Percentiles rank a stretch among this genome's conserved stretches.
Conservation (phyloP, 2,888 invertebrate genomes). For the Eurois occulta region DNA sequence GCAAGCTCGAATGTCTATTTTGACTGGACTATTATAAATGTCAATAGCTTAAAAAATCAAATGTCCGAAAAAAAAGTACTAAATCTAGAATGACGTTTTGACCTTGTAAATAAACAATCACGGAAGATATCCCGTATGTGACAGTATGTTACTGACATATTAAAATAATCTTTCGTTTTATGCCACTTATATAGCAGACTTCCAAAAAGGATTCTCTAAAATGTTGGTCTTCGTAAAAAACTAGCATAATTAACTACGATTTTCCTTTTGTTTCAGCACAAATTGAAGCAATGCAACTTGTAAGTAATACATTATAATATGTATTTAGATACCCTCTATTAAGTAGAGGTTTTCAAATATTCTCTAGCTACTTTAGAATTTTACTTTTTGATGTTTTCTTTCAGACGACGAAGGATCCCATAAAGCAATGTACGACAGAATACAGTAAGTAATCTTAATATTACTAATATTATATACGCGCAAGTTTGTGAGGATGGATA, state of each 20-base stretch:
- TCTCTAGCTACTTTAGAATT: background rate
- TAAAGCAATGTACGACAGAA: background rate
- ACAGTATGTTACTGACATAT: no score
- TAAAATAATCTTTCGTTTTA: background rate
- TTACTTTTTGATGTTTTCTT: background rate
- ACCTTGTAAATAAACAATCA: no score
- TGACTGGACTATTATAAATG: no score
- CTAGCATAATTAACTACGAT: background rate
- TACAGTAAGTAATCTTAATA: slow-evolving; percentile 20
- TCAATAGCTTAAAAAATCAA: no score
- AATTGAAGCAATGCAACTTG: background rate
- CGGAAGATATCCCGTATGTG: no score
- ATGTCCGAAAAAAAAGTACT: no score
- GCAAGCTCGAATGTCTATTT: no score
- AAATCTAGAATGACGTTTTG: no score
- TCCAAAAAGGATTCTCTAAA: background rate
- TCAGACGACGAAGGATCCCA: background rate
- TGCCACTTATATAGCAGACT: background rate
- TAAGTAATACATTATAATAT: slow-evolving; percentile 11
- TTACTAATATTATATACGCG: background rate
- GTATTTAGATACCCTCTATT: background rate
- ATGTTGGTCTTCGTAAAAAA: background rate
- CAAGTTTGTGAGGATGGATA: background rate
- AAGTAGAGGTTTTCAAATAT: background rate
- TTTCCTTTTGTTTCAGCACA: slow-evolving; percentile 29